Evolutionary conservation across 2,888 invertebrate species (phyloP).

Genomic region (Plemyria rubiginata): DNA sequence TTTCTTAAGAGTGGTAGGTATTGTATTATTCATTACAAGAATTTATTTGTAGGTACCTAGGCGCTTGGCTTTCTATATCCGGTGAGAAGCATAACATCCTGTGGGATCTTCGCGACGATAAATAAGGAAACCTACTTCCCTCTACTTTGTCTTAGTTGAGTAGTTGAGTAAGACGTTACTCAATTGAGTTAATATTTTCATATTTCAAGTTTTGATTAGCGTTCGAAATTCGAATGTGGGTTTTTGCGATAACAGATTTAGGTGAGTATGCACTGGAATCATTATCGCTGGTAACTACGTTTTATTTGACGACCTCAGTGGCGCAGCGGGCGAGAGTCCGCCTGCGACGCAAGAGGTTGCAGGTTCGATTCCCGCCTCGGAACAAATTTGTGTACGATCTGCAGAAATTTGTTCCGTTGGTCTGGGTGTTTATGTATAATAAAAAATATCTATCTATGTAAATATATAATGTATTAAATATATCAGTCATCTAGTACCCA

Average conservation of each 20-base stretch:
- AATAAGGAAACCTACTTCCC: slow-evolving; percentile 69
- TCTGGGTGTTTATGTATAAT: no score
- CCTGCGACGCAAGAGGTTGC: no score
- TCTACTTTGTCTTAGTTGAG: slow-evolving; percentile 65
- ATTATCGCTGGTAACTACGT: neutral
- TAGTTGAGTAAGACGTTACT: slow-evolving; percentile 55
- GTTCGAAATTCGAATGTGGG: slow-evolving; percentile 20
- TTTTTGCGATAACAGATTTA: slow-evolving; percentile 29
- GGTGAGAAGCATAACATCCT: slow-evolving; percentile 58
- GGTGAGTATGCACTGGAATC: neutral
- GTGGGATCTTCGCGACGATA: slow-evolving; percentile 63
- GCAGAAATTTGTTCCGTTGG: no score
- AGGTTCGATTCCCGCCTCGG: no score
- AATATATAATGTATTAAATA: no score
- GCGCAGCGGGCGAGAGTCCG: no score
- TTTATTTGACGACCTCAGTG: no score
- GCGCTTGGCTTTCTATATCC: slow-evolving; percentile 78
- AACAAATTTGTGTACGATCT: no score
- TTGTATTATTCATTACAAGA: slow-evolving; percentile 48
- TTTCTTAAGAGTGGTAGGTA: slow-evolving; percentile 34
- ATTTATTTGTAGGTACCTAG: slow-evolving; percentile 65
- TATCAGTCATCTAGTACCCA: no score
- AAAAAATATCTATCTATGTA: no score
- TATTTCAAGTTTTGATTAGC: slow-evolving; percentile 45
- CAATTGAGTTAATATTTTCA: slow-evolving; percentile 55